Evolutionary conservation across 1,140 invertebrate species (phyloP), one percentile per base, ranked within the genome.

Genomic region (Glossosoma conforme): DNA sequence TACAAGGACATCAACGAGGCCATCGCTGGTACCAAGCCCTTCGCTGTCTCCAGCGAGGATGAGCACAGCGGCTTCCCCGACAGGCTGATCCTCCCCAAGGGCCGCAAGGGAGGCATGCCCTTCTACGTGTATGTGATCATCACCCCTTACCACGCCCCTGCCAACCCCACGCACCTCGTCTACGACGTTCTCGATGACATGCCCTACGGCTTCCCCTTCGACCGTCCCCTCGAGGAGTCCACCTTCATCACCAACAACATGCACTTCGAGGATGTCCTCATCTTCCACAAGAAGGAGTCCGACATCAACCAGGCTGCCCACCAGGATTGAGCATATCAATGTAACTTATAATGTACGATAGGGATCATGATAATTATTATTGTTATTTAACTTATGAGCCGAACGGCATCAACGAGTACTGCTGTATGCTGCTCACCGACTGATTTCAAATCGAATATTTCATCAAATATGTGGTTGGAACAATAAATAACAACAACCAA

Each of bases 151-250:
- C 72, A 62, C 52, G 66, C 45, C 61, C 68, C 51, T 60, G 64
- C 46, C 35, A 56, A 54, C 4, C 60, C 68, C n/a, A 52, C 66
- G 17, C 66, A 65, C 24, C 59, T 58, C 1, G 68, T 47, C 32
- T 63, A 60, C 53, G 67, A 70, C 44, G 65, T n/a, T 24, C 62
- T 75, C 1, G 81, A 84, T 56, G 74, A 70, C 28, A 76, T 74
- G 58, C 75, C 83, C 32, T 72, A 84, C 60, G 83, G 81, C 21
- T 87, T 75, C 69, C 84, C 84, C 37, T 77, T 87, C 58, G 83
- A 88, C 60, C 77, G 82, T 54, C 66, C 68, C 4, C 74, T 83
- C 38, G 68, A 79, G 3, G 56, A 73, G 21, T 52, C 64, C 13
- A 63, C 67, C 49, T 77, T 78, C 63, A 65, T 69, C 13, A 64